Base-by-base conservation (phyloP, 2,888 invertebrate genomes). In the Lacanobia wlatinum region DNA sequence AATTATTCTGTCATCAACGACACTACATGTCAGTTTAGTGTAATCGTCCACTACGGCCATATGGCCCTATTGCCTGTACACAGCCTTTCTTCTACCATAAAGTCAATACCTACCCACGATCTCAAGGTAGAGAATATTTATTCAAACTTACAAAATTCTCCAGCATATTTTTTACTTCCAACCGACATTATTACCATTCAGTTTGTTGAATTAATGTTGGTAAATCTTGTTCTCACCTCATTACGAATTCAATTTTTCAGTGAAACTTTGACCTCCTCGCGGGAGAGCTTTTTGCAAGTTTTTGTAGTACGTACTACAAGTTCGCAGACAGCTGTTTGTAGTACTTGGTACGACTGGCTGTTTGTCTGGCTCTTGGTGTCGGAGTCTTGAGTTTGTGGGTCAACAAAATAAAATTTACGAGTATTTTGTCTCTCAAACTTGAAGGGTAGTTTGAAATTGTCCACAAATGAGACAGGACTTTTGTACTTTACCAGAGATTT, bases 211-310 rank as follows among this genome's bases (percentile, higher is more conserved):
- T 76, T 70, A 75, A 76, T 59, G 70, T 63, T 40, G 28, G 52
- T 77, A 77, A 77, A 63, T 77, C 75, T 77, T 70, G 48, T 76
- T 78, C 73, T 53, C 66, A 73, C 76, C 72, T 76, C 48, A 53
- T 76, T 78, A 76, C 40, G 78, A 52, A 79, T 78, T 63, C 74
- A 78, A 79, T 79, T 79, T 73, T 79, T 79, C 74, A 64, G 21
- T 21, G 50, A 64, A 78, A 78, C 79, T 78, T 74, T 64, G 60
- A 79, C 60, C 59, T 78, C 70, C 40, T 40, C 23, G 60, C 23
- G 12, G 43, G 8, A 61, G 43, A 74, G 55, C 58, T 77, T 76
- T 53, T 76, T 53, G 28, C 28, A 53, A 77, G 70, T 75, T 77
- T 75, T 76, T 76, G n/a, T 70, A 77, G 62, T 63, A 75, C 50